Conservation (phyloP, 1,140 invertebrate species). For the Pseudomyrmex gracilis region DNA sequence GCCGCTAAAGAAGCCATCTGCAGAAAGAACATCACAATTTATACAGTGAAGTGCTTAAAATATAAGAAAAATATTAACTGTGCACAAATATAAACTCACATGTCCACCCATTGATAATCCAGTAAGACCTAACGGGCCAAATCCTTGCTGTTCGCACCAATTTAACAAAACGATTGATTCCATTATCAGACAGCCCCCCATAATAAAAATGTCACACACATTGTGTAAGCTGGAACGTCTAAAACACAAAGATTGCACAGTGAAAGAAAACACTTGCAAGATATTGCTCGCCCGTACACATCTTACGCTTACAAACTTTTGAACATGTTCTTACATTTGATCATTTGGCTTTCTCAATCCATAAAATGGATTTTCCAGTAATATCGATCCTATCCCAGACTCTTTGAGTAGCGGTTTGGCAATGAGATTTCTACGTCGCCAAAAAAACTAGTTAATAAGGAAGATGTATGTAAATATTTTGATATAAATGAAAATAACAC, state of each 20-base stretch:
- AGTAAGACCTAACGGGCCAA: conserved; percentile 96
- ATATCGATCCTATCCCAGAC: conserved; percentile 95
- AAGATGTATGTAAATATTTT: conserved; percentile 36
- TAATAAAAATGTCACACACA: conserved; percentile 99
- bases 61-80: background rate
- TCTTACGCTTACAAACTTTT: conserved; percentile 71
- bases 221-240: conserved; percentile 97
- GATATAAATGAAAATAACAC: conserved; percentile 4
- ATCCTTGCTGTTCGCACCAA: conserved; percentile 95
- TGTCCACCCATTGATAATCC: conserved; percentile 99
- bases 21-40: conserved; percentile 66
- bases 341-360: conserved; percentile 96
- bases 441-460: conserved; percentile 92
- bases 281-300: background rate
- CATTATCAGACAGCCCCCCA: conserved; percentile 98
- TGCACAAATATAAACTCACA: conserved; percentile 87
- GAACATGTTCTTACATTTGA: conserved; percentile 91
- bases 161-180: conserved; percentile 96
- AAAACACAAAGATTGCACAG: conserved; percentile 40
- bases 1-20: conserved; percentile 99
- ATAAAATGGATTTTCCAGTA: conserved; percentile 99
- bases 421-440: conserved; percentile 95
- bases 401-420: conserved; percentile 96
- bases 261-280: conserved; percentile 21
- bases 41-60: background rate